Conservation (phyloP, 2,888 invertebrate genomes). For the Sinotaia quadrata region DNA sequence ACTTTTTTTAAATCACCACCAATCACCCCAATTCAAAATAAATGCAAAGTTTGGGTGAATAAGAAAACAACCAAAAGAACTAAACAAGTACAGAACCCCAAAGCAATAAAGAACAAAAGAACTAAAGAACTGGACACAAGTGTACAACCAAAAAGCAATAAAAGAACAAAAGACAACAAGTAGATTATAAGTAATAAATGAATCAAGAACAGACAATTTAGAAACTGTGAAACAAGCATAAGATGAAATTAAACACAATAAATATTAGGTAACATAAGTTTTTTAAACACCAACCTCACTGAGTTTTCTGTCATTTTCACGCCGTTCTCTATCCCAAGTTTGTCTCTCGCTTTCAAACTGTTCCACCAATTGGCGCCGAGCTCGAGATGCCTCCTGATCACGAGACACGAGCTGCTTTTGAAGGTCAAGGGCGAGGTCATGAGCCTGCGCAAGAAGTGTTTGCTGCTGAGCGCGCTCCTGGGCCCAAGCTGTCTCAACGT, state of each 20-base stretch:
- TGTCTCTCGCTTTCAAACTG: constrained; percentile 75
- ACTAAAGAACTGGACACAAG: no score
- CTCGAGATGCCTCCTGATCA: constrained; percentile 57
- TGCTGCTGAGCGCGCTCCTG: constrained; percentile 61
- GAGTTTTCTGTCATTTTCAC: constrained; percentile 45
- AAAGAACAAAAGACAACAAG: no score
- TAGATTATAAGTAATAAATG: no score
- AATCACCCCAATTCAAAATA: no score
- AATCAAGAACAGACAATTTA: no score
- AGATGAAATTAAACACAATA: neutral
- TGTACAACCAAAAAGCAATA: no score
- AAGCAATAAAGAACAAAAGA: no score
- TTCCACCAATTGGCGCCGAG: constrained; percentile 81
- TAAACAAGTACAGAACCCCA: no score
- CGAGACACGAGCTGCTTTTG: constrained; percentile 63
- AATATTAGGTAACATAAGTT: neutral
- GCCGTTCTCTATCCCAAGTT: constrained; percentile 49
- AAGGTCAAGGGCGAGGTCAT: constrained; percentile 61
- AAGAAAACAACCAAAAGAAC: no score
- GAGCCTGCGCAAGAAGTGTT: constrained; percentile 60
- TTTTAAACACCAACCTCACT: constrained; percentile 56
- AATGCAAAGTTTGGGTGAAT: no score
- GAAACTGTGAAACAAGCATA: neutral
- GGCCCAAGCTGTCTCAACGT: constrained; percentile 59
- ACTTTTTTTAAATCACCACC: no score